A percentile compares a stretch with the other conserved stretches of the same genome.
Conservation (phyloP, 2,888 invertebrate genomes). For the Meliscaeva auricollis region DNA sequence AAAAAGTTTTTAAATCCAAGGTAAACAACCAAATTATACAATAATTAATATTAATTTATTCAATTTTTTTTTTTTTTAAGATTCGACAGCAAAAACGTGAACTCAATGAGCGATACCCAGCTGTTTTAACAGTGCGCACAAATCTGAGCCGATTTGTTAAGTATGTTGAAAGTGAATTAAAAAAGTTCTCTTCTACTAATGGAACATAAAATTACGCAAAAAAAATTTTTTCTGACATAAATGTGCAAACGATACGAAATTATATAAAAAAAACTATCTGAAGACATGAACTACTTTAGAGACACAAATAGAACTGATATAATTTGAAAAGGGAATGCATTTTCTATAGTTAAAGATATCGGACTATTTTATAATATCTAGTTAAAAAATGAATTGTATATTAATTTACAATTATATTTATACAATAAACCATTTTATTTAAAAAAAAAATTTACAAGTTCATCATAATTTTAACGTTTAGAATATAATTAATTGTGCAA, state of each 20-base stretch:
- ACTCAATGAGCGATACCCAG: slow-evolving; percentile 88
- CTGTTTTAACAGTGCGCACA: slow-evolving; percentile 89
- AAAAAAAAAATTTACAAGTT: background rate
- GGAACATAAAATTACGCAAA: slow-evolving; percentile 17
- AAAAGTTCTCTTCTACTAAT: slow-evolving; percentile 60
- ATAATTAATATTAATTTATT: background rate
- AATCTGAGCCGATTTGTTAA: slow-evolving; percentile 90
- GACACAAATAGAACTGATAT: background rate
- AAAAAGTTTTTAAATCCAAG: slow-evolving; percentile 88
- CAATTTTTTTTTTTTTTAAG: slow-evolving; percentile 83
- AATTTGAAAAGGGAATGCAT: background rate
- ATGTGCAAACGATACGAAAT: background rate
- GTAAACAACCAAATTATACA: slow-evolving; percentile 82
- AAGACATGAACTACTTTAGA: background rate
- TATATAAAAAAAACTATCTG: background rate
- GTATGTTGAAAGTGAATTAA: slow-evolving; percentile 84
- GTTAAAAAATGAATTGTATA: slow-evolving; percentile 6
- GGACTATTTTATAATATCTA: slow-evolving; percentile 5
- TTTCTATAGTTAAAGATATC: slow-evolving; percentile 8
- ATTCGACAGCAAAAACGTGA: slow-evolving; percentile 87
- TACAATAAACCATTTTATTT: slow-evolving; percentile 10
- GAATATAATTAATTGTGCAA: too few relatives aligned
- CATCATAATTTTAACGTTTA: background rate
- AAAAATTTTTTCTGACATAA: background rate
- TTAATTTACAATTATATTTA: slow-evolving; percentile 25